phyloP scores from a whole-genome alignment of 2,113 vertebrate species.

The Trinectes maculatus region DNA sequence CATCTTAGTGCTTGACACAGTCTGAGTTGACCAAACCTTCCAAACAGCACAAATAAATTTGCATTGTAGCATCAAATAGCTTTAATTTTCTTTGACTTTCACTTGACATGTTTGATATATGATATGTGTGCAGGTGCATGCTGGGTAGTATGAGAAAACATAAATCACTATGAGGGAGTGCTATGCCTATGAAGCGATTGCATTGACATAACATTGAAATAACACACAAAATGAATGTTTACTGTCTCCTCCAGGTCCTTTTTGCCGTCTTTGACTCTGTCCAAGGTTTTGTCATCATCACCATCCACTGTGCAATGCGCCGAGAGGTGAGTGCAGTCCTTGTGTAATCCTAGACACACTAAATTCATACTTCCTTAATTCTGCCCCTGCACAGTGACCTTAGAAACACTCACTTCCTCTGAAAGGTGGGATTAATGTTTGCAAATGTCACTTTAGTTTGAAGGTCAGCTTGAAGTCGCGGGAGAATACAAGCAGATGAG shows the following conservation, averaged over 20 bases:
- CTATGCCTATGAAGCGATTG: neutral
- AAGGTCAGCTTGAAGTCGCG: slow-evolving; percentile 45
- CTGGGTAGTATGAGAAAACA: neutral
- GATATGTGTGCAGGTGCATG: neutral
- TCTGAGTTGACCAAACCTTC: neutral
- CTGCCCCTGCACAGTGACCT: slow-evolving; percentile 20
- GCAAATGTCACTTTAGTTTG: slow-evolving; percentile 56
- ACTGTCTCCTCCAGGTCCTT: slow-evolving; percentile 86
- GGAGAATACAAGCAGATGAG: slow-evolving; percentile 49
- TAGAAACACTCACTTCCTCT: neutral
- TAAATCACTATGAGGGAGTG: neutral
- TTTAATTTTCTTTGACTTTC: neutral
- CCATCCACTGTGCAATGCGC: slow-evolving; percentile 95
- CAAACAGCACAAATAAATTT: neutral
- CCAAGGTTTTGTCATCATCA: slow-evolving; percentile 98
- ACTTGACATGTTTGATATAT: neutral
- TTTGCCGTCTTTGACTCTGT: slow-evolving; percentile 96
- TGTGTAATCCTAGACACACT: neutral
- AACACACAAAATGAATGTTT: neutral
- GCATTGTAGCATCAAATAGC: neutral
- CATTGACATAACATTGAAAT: neutral
- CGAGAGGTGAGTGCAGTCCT: slow-evolving; percentile 87
- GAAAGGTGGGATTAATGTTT: slow-evolving; percentile 39
- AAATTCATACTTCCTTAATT: slow-evolving; percentile 7
- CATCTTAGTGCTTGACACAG: neutral